Evolutionary conservation across 1,140 invertebrate species (phyloP).

Genomic region (Goniozus legneri): DNA sequence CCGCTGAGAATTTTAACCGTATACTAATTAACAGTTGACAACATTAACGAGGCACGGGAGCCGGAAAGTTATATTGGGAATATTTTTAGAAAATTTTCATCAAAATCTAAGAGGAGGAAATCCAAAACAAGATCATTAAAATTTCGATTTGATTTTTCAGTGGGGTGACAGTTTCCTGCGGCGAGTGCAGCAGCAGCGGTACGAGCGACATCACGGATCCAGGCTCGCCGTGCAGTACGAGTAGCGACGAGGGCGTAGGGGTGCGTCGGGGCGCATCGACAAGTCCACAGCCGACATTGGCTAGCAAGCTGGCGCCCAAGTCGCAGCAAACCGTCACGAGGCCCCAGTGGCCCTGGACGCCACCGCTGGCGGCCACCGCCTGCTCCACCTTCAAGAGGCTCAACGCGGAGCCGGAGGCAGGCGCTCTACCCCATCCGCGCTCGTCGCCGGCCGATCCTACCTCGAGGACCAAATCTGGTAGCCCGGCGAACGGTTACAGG

Average conservation of each 20-base stretch:
- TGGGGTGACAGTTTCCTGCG: conserved; percentile 67
- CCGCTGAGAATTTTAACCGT: too few species aligned
- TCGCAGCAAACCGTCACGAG: conserved; percentile 46
- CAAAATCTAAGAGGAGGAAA: too few species aligned
- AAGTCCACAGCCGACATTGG: conserved; percentile 50
- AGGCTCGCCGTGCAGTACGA: conserved; percentile 72
- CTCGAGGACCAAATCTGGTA: conserved; percentile 22
- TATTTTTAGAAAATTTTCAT: too few species aligned
- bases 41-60: too few species aligned
- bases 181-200: conserved; percentile 64
- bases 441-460: conserved; percentile 39
- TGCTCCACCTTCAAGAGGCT: conserved; percentile 47
- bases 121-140: too few species aligned
- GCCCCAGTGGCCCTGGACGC: conserved; percentile 53
- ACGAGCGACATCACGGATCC: conserved; percentile 77
- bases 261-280: conserved; percentile 48
- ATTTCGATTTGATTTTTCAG: too few species aligned
- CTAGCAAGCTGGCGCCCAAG: conserved; percentile 47
- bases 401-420: conserved; percentile 48
- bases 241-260: conserved; percentile 49
- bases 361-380: conserved; percentile 45
- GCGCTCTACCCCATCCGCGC: conserved; percentile 36
- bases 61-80: too few species aligned
- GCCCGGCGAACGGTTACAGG: conserved; percentile 14
- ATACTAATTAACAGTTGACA: too few species aligned